These are phyloP conservation scores for Antechinus flavipes DNA, from an alignment of 2,113 vertebrate genomes.

Conservation along the genomic window DNA sequence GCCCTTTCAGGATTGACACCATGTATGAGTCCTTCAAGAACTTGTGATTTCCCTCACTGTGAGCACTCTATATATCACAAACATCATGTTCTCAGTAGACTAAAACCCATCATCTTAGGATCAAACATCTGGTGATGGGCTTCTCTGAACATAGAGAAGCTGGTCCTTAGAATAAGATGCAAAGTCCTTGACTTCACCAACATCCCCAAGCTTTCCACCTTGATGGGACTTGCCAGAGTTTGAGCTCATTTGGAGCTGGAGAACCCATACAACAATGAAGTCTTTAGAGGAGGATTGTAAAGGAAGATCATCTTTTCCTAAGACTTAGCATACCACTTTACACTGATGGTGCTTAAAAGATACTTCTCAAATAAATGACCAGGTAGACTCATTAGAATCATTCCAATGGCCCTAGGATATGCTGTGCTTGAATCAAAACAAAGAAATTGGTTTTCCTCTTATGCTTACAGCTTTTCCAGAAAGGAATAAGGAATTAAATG, in stretches of 20 bases:
- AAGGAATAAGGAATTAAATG: not conserved
- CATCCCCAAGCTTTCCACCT: not conserved
- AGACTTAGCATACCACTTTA: not conserved
- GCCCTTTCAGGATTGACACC: not conserved
- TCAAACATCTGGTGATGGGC: not conserved
- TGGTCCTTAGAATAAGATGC: not conserved
- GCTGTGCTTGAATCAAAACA: not conserved
- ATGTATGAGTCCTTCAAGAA: not conserved
- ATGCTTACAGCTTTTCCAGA: not conserved
- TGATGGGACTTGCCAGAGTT: not conserved
- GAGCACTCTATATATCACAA: not conserved
- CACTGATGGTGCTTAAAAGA: not conserved
- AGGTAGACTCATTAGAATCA: not conserved
- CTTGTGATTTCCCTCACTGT: not conserved
- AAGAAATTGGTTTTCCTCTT: not conserved
- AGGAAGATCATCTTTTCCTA: not conserved
- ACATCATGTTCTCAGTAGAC: not conserved
- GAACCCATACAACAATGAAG: not conserved
- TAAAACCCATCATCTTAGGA: not conserved
- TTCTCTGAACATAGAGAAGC: not conserved
- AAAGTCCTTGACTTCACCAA: not conserved
- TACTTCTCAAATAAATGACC: too few relatives aligned
- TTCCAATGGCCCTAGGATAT: not conserved
- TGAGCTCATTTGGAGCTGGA: not conserved
- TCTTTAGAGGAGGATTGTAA: not conserved